These are phyloP conservation scores for Istiophorus platypterus DNA, from an alignment of 2,113 vertebrate genomes.

Conservation along the genomic window DNA sequence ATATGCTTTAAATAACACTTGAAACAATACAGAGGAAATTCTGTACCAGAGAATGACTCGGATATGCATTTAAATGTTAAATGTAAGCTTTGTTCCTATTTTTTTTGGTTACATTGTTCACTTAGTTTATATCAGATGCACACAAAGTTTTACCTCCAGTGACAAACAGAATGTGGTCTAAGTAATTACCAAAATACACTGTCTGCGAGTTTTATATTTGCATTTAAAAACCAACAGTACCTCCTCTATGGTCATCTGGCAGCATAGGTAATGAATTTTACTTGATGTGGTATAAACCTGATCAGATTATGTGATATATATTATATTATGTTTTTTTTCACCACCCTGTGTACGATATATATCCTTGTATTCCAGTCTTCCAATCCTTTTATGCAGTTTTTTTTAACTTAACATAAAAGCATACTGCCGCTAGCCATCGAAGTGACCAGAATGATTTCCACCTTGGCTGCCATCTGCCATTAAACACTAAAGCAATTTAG, in stretches of 20 bases:
- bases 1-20: constrained; percentile 29
- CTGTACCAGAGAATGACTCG: background rate
- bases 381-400: background rate
- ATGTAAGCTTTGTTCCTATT: constrained; percentile 11
- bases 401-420: constrained; percentile 3
- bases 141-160: background rate
- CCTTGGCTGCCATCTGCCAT: constrained; percentile 53
- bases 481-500: constrained; percentile 58
- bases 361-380: background rate
- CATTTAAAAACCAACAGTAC: background rate
- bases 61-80: constrained; percentile 16
- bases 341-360: background rate
- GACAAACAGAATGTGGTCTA: background rate
- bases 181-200: background rate
- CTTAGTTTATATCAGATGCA: background rate
- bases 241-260: background rate
- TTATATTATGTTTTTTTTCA: constrained; percentile 1
- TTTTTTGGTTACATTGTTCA: background rate
- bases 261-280: constrained; percentile 4
- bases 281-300: background rate
- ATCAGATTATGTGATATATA: background rate
- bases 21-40: constrained; percentile 18
- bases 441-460: constrained; percentile 56
- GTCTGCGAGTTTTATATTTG: background rate
- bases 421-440: constrained; percentile 12